phyloP scores from a whole-genome alignment of 2,797 vertebrate genomes.

The Girardinus metallicus region DNA sequence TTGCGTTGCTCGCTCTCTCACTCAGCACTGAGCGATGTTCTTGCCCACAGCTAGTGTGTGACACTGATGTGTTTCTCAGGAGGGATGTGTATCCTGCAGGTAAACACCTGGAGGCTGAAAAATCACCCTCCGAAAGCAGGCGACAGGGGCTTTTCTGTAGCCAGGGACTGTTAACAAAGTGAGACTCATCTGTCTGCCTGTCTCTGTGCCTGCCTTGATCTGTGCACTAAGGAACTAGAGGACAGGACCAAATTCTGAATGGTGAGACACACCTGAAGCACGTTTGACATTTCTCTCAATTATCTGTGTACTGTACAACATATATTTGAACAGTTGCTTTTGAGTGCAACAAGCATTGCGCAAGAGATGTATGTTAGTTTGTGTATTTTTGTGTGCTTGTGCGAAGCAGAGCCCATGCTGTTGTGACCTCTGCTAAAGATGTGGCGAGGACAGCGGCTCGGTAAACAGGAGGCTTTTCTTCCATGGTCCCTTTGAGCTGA shows the following conservation, averaged over 20 bases:
- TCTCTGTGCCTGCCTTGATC: slow-evolving; percentile 34
- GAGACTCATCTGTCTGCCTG: slow-evolving; percentile 65
- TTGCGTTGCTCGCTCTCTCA: slow-evolving; percentile 60
- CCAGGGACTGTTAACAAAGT: slow-evolving; percentile 77
- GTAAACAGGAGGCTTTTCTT: slow-evolving; percentile 67
- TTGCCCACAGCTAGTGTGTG: slow-evolving; percentile 76
- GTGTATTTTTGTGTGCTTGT: slow-evolving; percentile 18
- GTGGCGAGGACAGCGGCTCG: slow-evolving; percentile 45
- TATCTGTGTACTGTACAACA: not conserved
- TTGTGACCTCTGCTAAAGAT: slow-evolving; percentile 69
- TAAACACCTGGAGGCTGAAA: slow-evolving; percentile 84
- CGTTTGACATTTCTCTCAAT: slow-evolving; percentile 9
- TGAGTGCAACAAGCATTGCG: not conserved
- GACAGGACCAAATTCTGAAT: slow-evolving; percentile 37
- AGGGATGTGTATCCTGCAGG: slow-evolving; percentile 80
- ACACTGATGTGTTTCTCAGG: slow-evolving; percentile 83
- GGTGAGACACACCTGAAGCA: slow-evolving; percentile 16
- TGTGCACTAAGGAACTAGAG: slow-evolving; percentile 45
- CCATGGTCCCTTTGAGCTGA: slow-evolving; percentile 58
- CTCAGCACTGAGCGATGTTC: slow-evolving; percentile 78
- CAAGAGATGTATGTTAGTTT: not conserved
- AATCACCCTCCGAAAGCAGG: slow-evolving; percentile 72
- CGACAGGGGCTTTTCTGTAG: slow-evolving; percentile 67
- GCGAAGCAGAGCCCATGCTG: slow-evolving; percentile 27
- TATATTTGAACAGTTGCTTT: not conserved